phyloP scores from a whole-genome alignment of 2,113 vertebrate genomes.

The Chloroceryle aenea region DNA sequence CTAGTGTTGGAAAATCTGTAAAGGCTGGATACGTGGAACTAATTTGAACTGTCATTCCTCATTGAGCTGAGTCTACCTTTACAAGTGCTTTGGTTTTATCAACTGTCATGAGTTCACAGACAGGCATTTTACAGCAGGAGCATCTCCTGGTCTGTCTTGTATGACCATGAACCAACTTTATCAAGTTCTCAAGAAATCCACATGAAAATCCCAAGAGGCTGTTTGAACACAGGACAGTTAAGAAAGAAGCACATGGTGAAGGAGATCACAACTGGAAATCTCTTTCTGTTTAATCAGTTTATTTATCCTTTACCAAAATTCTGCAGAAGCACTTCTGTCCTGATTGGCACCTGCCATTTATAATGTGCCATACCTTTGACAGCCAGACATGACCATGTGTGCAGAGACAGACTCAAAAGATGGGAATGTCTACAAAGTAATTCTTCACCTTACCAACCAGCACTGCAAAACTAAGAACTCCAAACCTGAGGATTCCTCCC shows the following conservation, averaged over 20 bases:
- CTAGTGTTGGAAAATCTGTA: not conserved
- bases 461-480: not conserved
- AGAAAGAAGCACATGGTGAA: not conserved
- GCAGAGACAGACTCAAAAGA: not conserved
- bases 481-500: not conserved
- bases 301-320: not conserved
- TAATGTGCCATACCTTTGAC: not conserved
- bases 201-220: rapidly evolving
- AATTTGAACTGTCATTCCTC: not conserved
- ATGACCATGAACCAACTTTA: rapidly evolving
- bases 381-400: not conserved
- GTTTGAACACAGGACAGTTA: not conserved
- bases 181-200: not conserved
- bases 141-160: not conserved
- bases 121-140: not conserved
- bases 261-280: not conserved
- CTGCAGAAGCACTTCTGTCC: not conserved
- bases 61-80: not conserved
- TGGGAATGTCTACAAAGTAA: not conserved
- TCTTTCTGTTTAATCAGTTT: not conserved
- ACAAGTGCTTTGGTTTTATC: not conserved
- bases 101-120: rapidly evolving
- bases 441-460: not conserved
- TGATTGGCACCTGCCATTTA: not conserved
- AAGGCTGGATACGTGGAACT: not conserved